Base-by-base conservation (phyloP, 2,113 vertebrate species). In the Lepidothrix coronata region DNA sequence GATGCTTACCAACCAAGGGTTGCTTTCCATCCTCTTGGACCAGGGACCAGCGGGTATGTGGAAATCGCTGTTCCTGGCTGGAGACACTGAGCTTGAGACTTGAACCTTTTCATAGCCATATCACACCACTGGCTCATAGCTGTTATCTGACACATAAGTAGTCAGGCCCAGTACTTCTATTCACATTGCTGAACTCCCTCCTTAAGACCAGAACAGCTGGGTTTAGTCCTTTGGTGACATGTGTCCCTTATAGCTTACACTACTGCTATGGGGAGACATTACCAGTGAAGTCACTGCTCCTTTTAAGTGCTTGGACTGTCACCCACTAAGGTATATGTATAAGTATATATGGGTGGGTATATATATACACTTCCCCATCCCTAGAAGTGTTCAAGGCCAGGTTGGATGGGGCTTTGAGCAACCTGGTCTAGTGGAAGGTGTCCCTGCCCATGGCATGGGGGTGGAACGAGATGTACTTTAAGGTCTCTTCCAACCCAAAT, bases 51-150 rank as follows among this genome's bases (percentile, higher is more conserved):
- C 12, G 44, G 16, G 11, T 8, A 21, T 0, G 0, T 3, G 41
- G 49, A 24, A 92, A 57, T 35, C 33, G 58, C 30, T 85, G 24
- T 0, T 72, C 18, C 41, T 65, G 30, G 24, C 18, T 46, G 49
- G 44, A 65, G 17, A 35, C 11, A 28, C 14, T 7, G 43, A 72
- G 27, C 21, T 18, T 35, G 48, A 78, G n/a, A 6, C 65, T 22
- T 8, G 11, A 66, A 11, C 31, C 14, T 85, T 82, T 57, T 17
- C 11, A 7, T 6, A 37, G 46, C 46, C 22, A 2, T 6, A 8
- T 6, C 1, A 0, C 14, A 31, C 17, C 2, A 0, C 46, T 58
- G 61, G 41, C 35, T 49, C 43, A 19, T 1, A 37, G 33, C 30
- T 39, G 35, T 25, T 18, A 18, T 9, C 35, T 3, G 2, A 25